Evolutionary conservation across 1,140 invertebrate genomes (phyloP).

Genomic region (Nasonia longicornis): DNA sequence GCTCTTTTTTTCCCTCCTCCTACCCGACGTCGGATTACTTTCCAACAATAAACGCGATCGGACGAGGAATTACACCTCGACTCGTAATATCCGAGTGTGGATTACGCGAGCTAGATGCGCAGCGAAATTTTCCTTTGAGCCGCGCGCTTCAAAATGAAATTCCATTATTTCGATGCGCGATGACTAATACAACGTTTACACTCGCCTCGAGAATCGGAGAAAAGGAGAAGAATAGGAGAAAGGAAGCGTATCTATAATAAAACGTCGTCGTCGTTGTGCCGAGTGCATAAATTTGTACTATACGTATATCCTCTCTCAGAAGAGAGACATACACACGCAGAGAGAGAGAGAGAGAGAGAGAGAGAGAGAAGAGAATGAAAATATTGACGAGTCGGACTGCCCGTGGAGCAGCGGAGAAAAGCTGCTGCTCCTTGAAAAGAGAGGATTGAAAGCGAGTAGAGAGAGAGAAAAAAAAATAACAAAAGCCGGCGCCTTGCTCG

Average conservation of each 20-base stretch:
- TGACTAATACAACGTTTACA: constrained; percentile 28
- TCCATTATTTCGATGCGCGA: constrained; percentile 21
- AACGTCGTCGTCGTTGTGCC: background rate
- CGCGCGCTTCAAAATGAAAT: background rate
- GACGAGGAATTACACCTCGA: constrained; percentile 41
- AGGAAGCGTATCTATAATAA: constrained; percentile 29
- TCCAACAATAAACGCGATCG: constrained; percentile 37
- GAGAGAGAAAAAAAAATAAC: constrained; percentile 19
- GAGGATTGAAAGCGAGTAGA: constrained; percentile 16
- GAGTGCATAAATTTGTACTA: constrained; percentile 38
- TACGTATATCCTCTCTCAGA: background rate
- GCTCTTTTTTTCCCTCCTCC: background rate
- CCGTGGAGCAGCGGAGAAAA: constrained; percentile 16
- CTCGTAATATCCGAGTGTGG: constrained; percentile 12
- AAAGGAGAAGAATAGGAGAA: background rate
- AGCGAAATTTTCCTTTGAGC: background rate
- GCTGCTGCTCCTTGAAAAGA: constrained; percentile 4
- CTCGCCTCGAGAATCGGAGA: background rate
- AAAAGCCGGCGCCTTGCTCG: constrained; percentile 29
- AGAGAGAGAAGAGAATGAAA: constrained; percentile 14
- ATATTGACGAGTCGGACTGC: constrained; percentile 37
- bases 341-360: background rate
- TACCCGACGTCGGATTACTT: constrained; percentile 7
- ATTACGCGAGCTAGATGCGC: constrained; percentile 17
- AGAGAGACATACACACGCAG: background rate